A percentile compares a stretch with the other conserved stretches of the same genome.
Conservation (phyloP, 2,113 vertebrate genomes). For the Rostratula benghalensis region DNA sequence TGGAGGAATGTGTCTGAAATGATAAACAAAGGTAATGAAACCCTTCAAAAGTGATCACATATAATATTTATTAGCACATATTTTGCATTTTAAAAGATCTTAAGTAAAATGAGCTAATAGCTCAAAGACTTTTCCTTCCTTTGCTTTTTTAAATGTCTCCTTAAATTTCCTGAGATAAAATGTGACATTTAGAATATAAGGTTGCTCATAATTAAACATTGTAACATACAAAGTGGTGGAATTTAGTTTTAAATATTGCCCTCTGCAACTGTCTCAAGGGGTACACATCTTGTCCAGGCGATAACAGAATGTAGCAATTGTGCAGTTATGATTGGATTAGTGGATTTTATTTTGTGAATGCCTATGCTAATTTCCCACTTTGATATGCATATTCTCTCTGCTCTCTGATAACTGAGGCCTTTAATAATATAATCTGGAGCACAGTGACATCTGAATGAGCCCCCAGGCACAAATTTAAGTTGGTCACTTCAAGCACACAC, state of each 20-base stretch:
- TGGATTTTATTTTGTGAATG: conserved; percentile 8
- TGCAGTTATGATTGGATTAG: conserved; percentile 20
- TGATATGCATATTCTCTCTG: not conserved
- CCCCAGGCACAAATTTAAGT: not conserved
- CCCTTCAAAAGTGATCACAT: conserved; percentile 33
- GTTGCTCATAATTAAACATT: conserved; percentile 56
- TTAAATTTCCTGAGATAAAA: conserved; percentile 67
- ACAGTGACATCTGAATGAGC: not conserved
- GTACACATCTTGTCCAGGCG: not conserved
- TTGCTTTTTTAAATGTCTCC: conserved; percentile 41
- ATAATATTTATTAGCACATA: conserved; percentile 44
- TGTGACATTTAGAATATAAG: not conserved
- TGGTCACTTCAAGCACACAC: not conserved
- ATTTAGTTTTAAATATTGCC: conserved; percentile 30
- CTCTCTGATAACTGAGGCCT: not conserved
- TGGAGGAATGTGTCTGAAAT: not conserved
- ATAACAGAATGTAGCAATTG: not conserved
- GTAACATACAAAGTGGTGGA: conserved; percentile 20
- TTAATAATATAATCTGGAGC: not conserved
- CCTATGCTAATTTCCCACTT: not conserved
- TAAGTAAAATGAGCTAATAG: conserved; percentile 31
- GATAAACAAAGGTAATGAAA: conserved; percentile 33
- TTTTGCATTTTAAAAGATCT: conserved; percentile 2
- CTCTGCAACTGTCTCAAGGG: not conserved
- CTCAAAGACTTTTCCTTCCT: conserved; percentile 49